These are phyloP conservation scores for Vultur gryphus DNA, from an alignment of 2,797 vertebrate genomes.

Conservation along the genomic window DNA sequence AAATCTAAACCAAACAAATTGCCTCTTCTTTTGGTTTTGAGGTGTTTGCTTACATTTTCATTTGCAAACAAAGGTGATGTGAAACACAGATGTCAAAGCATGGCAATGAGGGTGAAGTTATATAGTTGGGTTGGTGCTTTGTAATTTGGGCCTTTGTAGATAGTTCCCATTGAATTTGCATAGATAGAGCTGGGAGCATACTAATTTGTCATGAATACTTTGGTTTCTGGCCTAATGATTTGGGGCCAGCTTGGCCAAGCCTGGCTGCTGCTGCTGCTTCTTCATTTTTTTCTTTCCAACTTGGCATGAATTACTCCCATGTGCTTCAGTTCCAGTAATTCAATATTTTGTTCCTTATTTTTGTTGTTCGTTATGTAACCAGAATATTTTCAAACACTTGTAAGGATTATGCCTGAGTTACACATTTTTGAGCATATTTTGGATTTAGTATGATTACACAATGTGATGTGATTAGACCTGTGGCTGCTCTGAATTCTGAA, in stretches of 20 bases:
- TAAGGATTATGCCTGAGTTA: conserved; percentile 18
- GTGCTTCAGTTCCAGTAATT: conserved; percentile 41
- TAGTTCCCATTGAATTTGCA: not conserved
- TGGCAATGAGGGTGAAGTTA: not conserved
- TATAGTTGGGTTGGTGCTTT: not conserved
- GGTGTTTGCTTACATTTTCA: not conserved
- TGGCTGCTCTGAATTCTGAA: conserved; percentile 18
- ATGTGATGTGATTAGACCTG: conserved; percentile 26
- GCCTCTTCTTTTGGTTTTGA: not conserved
- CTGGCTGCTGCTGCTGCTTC: not conserved
- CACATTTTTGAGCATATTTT: conserved; percentile 29
- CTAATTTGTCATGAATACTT: not conserved
- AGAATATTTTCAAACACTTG: conserved; percentile 60
- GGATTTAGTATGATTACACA: not conserved
- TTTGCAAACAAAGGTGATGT: not conserved
- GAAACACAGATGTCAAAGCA: not conserved
- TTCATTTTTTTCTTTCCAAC: not conserved
- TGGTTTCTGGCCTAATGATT: not conserved
- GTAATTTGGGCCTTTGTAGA: not conserved
- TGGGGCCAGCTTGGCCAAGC: conserved; percentile 33
- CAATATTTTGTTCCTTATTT: conserved; percentile 55
- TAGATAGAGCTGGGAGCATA: not conserved
- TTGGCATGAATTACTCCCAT: conserved; percentile 42
- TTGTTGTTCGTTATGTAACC: conserved; percentile 47
- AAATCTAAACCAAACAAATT: not conserved